Evolutionary conservation across 1,140 invertebrate species (phyloP).

Genomic region (Apis laboriosa): DNA sequence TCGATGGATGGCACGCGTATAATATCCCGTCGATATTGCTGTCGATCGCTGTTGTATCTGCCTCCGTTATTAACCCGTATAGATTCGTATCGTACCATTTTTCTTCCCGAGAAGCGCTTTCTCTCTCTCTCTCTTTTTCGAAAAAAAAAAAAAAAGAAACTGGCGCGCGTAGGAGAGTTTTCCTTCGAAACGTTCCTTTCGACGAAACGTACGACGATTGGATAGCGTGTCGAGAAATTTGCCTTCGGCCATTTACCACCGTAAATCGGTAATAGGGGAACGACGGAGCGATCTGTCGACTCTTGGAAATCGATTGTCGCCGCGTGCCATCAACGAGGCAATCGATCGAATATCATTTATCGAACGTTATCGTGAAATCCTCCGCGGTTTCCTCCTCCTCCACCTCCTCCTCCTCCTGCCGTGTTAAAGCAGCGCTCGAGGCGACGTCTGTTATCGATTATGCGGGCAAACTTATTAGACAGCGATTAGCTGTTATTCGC

Average conservation of each 20-base stretch:
- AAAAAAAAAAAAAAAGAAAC: not conserved
- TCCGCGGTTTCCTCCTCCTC: conserved; percentile 1
- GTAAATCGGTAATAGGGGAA: too few species aligned
- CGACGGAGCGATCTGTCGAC: not conserved
- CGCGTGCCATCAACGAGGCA: not conserved
- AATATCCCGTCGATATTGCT: conserved; percentile 50
- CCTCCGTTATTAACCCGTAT: too few species aligned
- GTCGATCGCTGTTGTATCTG: conserved; percentile 22
- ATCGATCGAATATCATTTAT: conserved; percentile 49
- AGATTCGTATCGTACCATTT: not conserved
- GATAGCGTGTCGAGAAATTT: conserved; percentile 5
- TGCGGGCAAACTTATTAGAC: conserved; percentile 68
- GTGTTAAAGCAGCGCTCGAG: conserved; percentile 18
- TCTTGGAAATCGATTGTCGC: not conserved
- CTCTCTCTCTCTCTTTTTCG: too few species aligned
- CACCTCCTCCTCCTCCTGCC: not conserved
- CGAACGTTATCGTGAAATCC: conserved; percentile 48
- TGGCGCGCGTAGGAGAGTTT: not conserved
- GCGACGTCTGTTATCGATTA: conserved; percentile 67
- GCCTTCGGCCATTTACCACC: too few species aligned
- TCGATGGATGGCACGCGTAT: conserved; percentile 32
- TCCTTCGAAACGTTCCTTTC: too few species aligned
- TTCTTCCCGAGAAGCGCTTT: not conserved
- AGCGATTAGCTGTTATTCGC: conserved; percentile 70
- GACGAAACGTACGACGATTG: too few species aligned